Conservation (phyloP, 2,888 invertebrate genomes). For the Caenorhabditis sulstoni region DNA sequence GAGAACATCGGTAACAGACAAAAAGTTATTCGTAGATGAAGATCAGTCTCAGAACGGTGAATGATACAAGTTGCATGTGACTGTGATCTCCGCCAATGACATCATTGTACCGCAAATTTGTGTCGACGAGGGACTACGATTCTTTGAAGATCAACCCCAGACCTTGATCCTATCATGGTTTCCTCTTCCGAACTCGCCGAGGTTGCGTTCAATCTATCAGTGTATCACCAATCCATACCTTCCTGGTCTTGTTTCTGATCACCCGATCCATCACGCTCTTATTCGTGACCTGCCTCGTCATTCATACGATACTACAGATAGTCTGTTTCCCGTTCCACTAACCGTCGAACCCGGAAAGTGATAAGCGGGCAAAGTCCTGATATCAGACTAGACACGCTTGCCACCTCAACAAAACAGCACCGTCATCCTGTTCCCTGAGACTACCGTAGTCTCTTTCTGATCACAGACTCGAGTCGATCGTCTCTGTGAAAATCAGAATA, state of each 20-base stretch:
- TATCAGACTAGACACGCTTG: constrained; percentile 43
- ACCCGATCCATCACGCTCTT: too few species aligned
- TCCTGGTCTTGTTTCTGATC: too few species aligned
- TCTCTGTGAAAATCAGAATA: too few species aligned
- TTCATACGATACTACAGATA: too few species aligned
- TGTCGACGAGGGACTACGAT: too few species aligned
- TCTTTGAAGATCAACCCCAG: too few species aligned
- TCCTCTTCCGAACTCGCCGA: too few species aligned
- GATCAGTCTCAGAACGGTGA: neutral
- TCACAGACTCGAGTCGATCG: too few species aligned
- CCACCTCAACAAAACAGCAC: constrained; percentile 25
- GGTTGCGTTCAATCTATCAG: too few species aligned
- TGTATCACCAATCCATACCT: too few species aligned
- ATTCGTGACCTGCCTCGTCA: too few species aligned
- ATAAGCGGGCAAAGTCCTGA: constrained; percentile 35
- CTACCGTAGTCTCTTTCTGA: constrained; percentile 13
- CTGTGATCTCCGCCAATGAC: neutral
- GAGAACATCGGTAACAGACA: constrained; percentile 23
- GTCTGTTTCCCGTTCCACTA: neutral
- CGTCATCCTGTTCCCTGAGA: constrained; percentile 3
- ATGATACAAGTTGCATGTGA: neutral
- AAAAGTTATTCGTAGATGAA: neutral
- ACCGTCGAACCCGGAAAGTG: constrained; percentile 47
- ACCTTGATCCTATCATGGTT: too few species aligned
- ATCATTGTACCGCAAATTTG: neutral